phyloP scores from a whole-genome alignment of 2,113 vertebrate genomes.

The Nothobranchius furzeri region DNA sequence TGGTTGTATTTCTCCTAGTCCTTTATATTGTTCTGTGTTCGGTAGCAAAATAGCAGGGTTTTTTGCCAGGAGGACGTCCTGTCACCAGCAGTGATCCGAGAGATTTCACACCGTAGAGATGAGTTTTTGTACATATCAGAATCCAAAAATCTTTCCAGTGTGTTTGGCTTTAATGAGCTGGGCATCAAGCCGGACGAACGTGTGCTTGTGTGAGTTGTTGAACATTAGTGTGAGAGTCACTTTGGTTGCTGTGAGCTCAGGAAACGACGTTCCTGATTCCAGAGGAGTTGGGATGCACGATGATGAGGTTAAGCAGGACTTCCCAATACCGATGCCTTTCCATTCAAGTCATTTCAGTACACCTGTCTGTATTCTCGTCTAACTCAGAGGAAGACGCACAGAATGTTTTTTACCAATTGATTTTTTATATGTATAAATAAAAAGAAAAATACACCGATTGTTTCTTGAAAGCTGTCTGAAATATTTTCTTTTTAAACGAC shows the following conservation, averaged over 20 bases:
- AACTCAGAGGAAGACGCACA: constrained; percentile 70
- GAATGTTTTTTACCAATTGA: constrained; percentile 78
- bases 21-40: constrained; percentile 33
- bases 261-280: constrained; percentile 34
- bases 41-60: constrained; percentile 56
- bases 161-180: constrained; percentile 35
- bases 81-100: constrained; percentile 72
- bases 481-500: constrained; percentile 49
- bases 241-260: constrained; percentile 32
- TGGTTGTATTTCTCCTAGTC: constrained; percentile 63
- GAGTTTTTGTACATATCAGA: constrained; percentile 68
- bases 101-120: constrained; percentile 28
- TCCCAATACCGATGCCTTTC: constrained; percentile 49
- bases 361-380: constrained; percentile 40
- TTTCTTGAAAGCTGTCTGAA: constrained; percentile 58
- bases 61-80: constrained; percentile 52
- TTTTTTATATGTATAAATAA: constrained; percentile 60
- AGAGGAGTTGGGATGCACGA: constrained; percentile 6
- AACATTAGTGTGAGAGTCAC: background rate
- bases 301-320: constrained; percentile 22
- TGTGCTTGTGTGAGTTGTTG: constrained; percentile 2
- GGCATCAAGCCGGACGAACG: constrained; percentile 6
- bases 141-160: constrained; percentile 43
- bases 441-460: constrained; percentile 69
- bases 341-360: constrained; percentile 46